Base-by-base conservation (phyloP, 2,888 invertebrate species). In the Smittia sp. region DNA sequence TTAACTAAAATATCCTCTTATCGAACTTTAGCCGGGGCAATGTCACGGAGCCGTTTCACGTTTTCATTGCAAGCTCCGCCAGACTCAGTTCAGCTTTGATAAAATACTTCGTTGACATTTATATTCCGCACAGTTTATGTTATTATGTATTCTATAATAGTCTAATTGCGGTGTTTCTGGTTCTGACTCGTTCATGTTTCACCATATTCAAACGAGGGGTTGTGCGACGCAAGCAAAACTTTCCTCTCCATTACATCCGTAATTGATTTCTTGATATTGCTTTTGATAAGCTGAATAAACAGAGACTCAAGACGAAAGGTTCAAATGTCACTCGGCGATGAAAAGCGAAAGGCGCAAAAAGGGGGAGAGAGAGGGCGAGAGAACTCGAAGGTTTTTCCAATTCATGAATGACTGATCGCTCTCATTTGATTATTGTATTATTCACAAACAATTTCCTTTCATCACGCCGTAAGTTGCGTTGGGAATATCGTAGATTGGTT, bases 161-260 rank as follows among this genome's bases (percentile, higher is more conserved):
- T 52, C 52, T 52, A 52, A 52, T 52, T 52, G 52, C 18, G 52
- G 52, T 52, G n/a, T 52, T 52, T 52, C 52, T 52, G 52, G n/a
- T 52, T 18, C 18, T 52, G 52, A 52, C 52, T 52, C 15, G 7
- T 52, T 18, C n/a, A 15, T 18, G 18, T 18, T n/a, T 52, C 52
- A 15, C 52, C 52, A 52, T 15, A n/a, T 18, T 18, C 52, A 15
- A n/a, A 18, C n/a, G 15, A 18, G 52, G 15, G 18, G 2, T 52
- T 2, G 52, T 18, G n/a, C 52, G 52, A 15, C 52, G 52, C 2
- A 22, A 58, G 58, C 32, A 18, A 58, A 58, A 58, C 24, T 58
- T 58, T 58, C 58, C 20, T 58, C 58, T 58, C 58, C 58, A 58
- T 58, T 58, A 58, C 58, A 22, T 58, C 58, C 20, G 24, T 24